Percentiles rank a stretch among this genome's conserved stretches.
Evolutionary conservation across 2,797 vertebrate species (phyloP).

Genomic region (Delichon dasypus): DNA sequence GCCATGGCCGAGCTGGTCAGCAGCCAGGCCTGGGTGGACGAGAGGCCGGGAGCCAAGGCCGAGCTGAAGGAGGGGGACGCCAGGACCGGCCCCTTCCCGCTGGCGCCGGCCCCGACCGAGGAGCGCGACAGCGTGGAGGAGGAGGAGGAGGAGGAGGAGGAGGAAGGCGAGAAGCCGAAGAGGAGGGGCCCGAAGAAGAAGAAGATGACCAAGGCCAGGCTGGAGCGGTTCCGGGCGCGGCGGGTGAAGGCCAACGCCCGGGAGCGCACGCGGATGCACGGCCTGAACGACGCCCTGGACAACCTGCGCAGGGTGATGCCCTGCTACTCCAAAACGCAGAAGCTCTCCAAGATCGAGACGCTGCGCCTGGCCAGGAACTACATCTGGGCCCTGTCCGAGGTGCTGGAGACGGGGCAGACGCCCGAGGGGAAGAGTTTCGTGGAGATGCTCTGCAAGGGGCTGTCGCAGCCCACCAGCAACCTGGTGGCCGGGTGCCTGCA

Average conservation of each 20-base stretch:
- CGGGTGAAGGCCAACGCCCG: constrained; percentile 93
- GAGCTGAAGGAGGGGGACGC: constrained; percentile 78
- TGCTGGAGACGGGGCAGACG: constrained; percentile 89
- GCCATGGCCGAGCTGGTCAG: constrained; percentile 86
- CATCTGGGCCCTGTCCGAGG: constrained; percentile 97
- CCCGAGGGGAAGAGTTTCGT: constrained; percentile 89
- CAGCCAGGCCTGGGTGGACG: constrained; percentile 86
- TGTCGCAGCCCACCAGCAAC: constrained; percentile 97
- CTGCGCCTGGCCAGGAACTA: constrained; percentile 93
- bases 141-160: constrained; percentile 68
- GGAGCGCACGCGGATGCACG: constrained; percentile 95
- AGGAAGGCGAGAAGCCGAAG: constrained; percentile 87
- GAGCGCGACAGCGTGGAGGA: constrained; percentile 76
- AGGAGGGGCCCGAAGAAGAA: constrained; percentile 96
- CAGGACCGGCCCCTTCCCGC: constrained; percentile 69
- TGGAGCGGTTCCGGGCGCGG: constrained; percentile 89
- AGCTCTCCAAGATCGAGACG: constrained; percentile 97
- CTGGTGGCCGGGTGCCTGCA: constrained; percentile 94
- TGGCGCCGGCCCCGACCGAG: constrained; percentile 67
- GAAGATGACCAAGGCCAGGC: constrained; percentile 96
- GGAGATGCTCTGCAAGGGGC: constrained; percentile 96
- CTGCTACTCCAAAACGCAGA: constrained; percentile 98
- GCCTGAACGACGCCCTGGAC: constrained; percentile 93
- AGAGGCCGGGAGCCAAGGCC: constrained; percentile 81
- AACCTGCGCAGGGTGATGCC: constrained; percentile 93